phyloP scores from a whole-genome alignment of 2,113 vertebrate genomes.

The Rhagologus leucostigma region DNA sequence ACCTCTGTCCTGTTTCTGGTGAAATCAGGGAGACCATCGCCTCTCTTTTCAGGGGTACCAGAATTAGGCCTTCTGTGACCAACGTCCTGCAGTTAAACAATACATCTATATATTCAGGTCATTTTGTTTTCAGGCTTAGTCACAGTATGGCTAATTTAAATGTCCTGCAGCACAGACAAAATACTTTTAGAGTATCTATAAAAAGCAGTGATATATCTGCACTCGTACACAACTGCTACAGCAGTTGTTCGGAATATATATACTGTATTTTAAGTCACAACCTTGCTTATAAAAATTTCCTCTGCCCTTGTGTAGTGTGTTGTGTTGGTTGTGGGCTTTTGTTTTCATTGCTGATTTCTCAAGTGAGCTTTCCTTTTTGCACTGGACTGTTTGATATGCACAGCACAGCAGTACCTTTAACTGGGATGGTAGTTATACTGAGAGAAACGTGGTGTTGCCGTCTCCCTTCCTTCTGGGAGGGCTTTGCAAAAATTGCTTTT shows the following conservation, averaged over 20 bases:
- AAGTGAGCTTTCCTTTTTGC: conserved; percentile 3
- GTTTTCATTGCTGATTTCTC: conserved; percentile 6
- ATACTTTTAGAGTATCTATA: not conserved
- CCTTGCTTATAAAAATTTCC: not conserved
- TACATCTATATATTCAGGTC: not conserved
- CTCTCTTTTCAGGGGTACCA: not conserved
- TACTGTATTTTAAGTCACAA: not conserved
- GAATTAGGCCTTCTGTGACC: not conserved
- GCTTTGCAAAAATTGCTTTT: conserved; percentile 50
- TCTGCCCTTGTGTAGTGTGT: not conserved
- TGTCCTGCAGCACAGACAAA: not conserved
- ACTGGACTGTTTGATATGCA: conserved; percentile 7
- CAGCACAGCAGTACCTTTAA: not conserved
- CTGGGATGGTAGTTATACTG: not conserved
- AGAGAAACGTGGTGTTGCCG: not conserved
- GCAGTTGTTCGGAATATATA: not conserved
- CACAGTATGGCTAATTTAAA: not conserved
- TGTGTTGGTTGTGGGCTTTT: not conserved
- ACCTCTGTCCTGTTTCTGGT: not conserved
- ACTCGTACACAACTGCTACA: not conserved
- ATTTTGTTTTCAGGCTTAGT: not conserved
- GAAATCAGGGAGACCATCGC: not conserved
- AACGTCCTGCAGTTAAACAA: not conserved
- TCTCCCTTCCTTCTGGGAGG: not conserved
- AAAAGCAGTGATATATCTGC: not conserved